phyloP scores from a whole-genome alignment of 2,113 vertebrate species.

The Suncus etruscus region DNA sequence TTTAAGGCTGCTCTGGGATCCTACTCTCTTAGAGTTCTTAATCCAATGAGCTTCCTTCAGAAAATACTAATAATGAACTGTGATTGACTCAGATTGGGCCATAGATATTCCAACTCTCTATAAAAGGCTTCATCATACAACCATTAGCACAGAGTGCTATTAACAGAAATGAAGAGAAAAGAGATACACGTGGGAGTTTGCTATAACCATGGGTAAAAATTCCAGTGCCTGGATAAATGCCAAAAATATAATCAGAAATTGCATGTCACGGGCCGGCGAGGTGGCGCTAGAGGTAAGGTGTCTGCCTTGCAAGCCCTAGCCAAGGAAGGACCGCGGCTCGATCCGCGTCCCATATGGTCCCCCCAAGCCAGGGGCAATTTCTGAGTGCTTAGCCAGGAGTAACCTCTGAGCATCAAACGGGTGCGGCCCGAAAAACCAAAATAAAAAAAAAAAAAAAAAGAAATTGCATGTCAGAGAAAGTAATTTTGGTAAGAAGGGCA shows the following conservation, averaged over 20 bases:
- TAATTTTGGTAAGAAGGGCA: neutral
- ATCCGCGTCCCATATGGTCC: too few species aligned
- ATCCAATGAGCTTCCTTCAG: neutral
- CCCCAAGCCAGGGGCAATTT: too few species aligned
- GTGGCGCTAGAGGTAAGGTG: too few species aligned
- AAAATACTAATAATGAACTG: neutral
- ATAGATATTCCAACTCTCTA: neutral
- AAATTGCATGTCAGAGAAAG: constrained; percentile 56
- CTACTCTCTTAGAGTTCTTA: neutral
- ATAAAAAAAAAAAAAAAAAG: too few species aligned
- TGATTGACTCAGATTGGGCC: neutral
- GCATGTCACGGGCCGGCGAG: too few species aligned
- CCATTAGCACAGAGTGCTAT: neutral
- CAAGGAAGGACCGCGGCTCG: too few species aligned
- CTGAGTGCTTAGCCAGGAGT: too few species aligned
- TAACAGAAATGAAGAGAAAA: neutral
- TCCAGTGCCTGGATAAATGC: neutral
- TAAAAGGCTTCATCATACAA: neutral
- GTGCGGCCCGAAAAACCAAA: too few species aligned
- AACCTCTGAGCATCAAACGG: too few species aligned
- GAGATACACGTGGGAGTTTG: neutral
- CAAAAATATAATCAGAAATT: neutral
- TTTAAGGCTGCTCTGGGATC: neutral
- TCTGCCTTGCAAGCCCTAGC: too few species aligned
- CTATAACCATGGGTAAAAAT: too few species aligned